Conservation (phyloP, 2,797 vertebrate genomes). For the Chrysolophus pictus region DNA sequence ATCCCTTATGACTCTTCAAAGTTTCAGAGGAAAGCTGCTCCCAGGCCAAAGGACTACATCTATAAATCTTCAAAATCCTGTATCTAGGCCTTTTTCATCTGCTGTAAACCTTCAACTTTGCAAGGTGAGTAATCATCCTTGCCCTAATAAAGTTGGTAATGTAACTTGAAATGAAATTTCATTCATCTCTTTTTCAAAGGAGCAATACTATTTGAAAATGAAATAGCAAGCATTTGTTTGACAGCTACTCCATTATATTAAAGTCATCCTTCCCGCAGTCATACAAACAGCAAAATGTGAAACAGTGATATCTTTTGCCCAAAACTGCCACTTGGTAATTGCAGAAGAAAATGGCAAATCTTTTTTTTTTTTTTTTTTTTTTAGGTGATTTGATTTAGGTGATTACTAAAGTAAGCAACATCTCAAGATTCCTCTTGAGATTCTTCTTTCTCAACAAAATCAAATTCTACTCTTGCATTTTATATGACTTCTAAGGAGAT, state of each 20-base stretch:
- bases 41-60: constrained; percentile 23
- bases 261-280: not conserved
- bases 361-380: not conserved
- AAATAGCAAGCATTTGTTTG: constrained; percentile 63
- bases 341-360: constrained; percentile 29
- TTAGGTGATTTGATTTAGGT: not conserved
- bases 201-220: constrained; percentile 59
- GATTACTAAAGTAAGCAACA: not conserved
- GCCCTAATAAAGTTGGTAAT: constrained; percentile 56
- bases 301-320: not conserved
- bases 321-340: constrained; percentile 8
- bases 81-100: constrained; percentile 41
- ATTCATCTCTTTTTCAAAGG: constrained; percentile 52
- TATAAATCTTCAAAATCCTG: constrained; percentile 66
- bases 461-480: constrained; percentile 33
- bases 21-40: constrained; percentile 56
- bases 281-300: not conserved
- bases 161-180: constrained; percentile 69
- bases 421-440: not conserved
- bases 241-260: constrained; percentile 1
- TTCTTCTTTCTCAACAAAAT: constrained; percentile 51
- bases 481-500: constrained; percentile 3
- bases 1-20: constrained; percentile 33
- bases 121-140: constrained; percentile 63
- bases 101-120: constrained; percentile 52